phyloP scores from a whole-genome alignment of 1,140 invertebrate species.

The Brachionus angularis region DNA sequence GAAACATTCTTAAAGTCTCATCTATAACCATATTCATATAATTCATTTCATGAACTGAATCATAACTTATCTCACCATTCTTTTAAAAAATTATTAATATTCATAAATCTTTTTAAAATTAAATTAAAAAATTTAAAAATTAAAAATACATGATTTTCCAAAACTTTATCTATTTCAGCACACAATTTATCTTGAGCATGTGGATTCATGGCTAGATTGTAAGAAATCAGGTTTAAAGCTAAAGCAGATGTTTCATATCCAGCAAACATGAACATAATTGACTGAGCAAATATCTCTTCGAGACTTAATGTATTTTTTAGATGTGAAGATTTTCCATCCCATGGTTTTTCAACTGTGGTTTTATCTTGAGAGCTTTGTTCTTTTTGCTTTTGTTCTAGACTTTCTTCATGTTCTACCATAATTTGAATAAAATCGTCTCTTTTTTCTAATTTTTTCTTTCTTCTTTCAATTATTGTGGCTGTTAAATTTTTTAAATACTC shows the following conservation, averaged over 20 bases:
- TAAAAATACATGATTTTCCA: slow-evolving; percentile 45
- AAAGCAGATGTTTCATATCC: slow-evolving; percentile 74
- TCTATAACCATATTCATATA: slow-evolving; percentile 54
- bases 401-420: slow-evolving; percentile 27
- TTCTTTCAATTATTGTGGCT: no score
- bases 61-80: slow-evolving; percentile 50
- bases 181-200: slow-evolving; percentile 64
- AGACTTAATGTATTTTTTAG: slow-evolving; percentile 48
- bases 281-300: slow-evolving; percentile 58
- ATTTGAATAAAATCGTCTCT: slow-evolving; percentile 43
- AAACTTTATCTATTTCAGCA: slow-evolving; percentile 63
- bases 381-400: no score
- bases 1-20: slow-evolving; percentile 54
- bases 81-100: background rate
- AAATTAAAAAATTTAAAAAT: no score
- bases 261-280: slow-evolving; percentile 60
- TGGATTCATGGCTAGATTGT: slow-evolving; percentile 65
- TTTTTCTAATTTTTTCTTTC: no score
- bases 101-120: background rate
- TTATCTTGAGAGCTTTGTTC: no score
- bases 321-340: background rate
- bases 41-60: slow-evolving; percentile 49
- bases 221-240: slow-evolving; percentile 65
- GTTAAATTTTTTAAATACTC: no score
- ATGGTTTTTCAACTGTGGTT: background rate